Conservation (phyloP, 2,888 invertebrate species). For the Antheraea assamensis region DNA sequence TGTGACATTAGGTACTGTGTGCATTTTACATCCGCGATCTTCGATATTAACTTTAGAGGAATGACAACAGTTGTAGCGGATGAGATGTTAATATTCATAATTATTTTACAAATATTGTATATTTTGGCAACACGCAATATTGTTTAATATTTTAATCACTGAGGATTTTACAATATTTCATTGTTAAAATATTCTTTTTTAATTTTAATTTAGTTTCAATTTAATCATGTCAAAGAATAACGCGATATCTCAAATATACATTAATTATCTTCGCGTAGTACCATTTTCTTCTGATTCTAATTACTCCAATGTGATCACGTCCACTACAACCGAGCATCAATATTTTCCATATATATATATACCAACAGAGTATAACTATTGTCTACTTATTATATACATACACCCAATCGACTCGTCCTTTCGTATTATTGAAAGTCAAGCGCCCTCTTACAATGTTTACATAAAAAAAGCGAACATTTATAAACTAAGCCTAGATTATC, state of each 20-base stretch:
- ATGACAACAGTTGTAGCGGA: slow-evolving; percentile 11
- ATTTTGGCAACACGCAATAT: neutral
- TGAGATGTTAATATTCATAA: neutral
- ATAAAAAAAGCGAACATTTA: slow-evolving; percentile 7
- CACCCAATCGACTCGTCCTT: slow-evolving; percentile 44
- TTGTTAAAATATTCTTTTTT: neutral
- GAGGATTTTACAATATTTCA: neutral
- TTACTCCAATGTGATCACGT: neutral
- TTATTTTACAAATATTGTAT: neutral
- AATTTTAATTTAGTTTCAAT: neutral
- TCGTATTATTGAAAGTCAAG: slow-evolving; percentile 23
- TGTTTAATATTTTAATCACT: neutral
- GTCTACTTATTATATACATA: slow-evolving; percentile 58
- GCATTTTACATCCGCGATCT: slow-evolving; percentile 26
- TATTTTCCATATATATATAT: slow-evolving; percentile 24
- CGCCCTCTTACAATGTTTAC: slow-evolving; percentile 16
- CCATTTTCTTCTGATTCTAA: neutral
- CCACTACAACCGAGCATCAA: neutral
- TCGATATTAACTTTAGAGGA: slow-evolving; percentile 16
- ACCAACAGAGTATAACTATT: slow-evolving; percentile 34
- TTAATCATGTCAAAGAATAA: neutral
- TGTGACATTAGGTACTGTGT: slow-evolving; percentile 24
- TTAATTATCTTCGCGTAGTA: neutral
- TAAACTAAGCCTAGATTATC: slow-evolving; percentile 15
- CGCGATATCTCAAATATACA: neutral